Base-by-base conservation (phyloP, 2,113 vertebrate species). In the Campylomormyrus tamandua region DNA sequence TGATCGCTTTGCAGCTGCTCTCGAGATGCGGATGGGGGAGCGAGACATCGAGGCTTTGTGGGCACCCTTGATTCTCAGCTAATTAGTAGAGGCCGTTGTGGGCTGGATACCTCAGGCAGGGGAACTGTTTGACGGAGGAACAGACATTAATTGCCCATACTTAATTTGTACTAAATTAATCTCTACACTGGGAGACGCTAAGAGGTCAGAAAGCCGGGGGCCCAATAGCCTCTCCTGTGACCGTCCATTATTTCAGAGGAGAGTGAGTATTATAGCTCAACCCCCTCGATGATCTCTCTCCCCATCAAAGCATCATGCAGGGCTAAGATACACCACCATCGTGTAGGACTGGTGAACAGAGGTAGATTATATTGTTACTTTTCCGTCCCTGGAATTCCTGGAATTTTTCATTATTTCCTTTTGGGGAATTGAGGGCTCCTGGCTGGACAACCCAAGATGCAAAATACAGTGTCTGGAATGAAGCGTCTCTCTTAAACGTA, bases 401-500 rank as follows among this genome's bases (percentile, higher is more conserved):
- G 58, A 91, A 90, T 88, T 91, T 90, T 89, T 52, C 50, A 88
- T 92, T 90, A 90, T 90, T 89, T 92, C 49, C 87, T 89, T 90
- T 50, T 87, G 6, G 62, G 80, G 11, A 62, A 77, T 62, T 85
- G 89, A n/a, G 21, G 39, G 66, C 77, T 27, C 84, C 74, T 88
- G 21, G 31, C 87, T 42, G 31, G 53, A 48, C 27, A n/a, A n/a
- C 48, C 85, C 89, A 58, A 42, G 62, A 91, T 88, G 83, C 53
- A 77, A 89, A 89, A 91, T 87, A 53, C 42, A 87, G 80, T 83
- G 89, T 87, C 27, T 80, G 90, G 70, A 15, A 49, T 53, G 70
- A 83, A 19, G n/a, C 5, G 27, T 53, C 49, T 87, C 45, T 27
- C 58, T 50, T 84, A 27, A 90, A 91, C 45, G 89, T 80, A 88